These are phyloP conservation scores for Subanguina moxae DNA, from an alignment of 1,140 invertebrate genomes.

Conservation along the genomic window DNA sequence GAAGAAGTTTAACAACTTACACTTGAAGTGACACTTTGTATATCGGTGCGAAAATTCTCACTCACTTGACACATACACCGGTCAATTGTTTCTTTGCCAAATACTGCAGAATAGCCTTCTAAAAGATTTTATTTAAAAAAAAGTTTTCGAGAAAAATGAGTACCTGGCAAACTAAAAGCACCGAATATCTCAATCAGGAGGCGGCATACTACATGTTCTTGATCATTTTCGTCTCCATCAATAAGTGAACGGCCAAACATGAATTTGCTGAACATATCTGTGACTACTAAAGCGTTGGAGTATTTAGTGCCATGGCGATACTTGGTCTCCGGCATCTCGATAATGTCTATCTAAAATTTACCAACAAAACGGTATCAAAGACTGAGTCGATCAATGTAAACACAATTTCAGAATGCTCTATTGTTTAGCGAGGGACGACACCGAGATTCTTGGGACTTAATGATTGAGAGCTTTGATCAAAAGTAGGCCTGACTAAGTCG, in stretches of 20 bases:
- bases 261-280: not conserved
- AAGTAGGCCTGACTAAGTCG: too few species aligned
- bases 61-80: not conserved
- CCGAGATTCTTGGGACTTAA: too few species aligned
- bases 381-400: too few species aligned
- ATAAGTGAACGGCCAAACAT: conserved; percentile 2
- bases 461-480: too few species aligned
- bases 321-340: conserved; percentile 6
- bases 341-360: not conserved
- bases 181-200: not conserved
- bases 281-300: not conserved
- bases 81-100: not conserved
- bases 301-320: not conserved
- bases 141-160: not conserved
- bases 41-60: not conserved
- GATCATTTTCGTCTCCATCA: not conserved
- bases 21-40: conserved; percentile 3
- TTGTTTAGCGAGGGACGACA: too few species aligned
- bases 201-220: not conserved
- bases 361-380: too few species aligned
- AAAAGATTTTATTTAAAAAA: not conserved
- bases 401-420: too few species aligned
- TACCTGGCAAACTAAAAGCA: not conserved
- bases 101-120: conserved; percentile 1
- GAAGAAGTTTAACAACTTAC: not conserved